Conservation (phyloP, 2,797 vertebrate species). For the Nothura maculosa region DNA sequence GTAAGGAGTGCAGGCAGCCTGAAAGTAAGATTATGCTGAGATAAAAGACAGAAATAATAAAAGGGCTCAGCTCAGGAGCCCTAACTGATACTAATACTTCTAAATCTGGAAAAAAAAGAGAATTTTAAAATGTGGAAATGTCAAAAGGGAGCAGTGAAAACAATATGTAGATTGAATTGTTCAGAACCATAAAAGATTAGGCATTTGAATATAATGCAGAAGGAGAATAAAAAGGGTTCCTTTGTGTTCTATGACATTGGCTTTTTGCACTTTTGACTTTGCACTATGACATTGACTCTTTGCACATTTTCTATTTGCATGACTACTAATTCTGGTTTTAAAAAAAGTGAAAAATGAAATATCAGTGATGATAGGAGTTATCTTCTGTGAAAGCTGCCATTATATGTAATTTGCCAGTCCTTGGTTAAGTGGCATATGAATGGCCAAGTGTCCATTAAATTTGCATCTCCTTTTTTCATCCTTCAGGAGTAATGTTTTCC, state of each 20-base stretch:
- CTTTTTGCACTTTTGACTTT: no score
- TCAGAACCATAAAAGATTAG: neutral
- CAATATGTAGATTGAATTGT: neutral
- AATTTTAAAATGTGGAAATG: neutral
- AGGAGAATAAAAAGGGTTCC: neutral
- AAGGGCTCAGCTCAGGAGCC: neutral
- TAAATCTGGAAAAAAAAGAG: neutral
- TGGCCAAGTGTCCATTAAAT: neutral
- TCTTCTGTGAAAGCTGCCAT: neutral
- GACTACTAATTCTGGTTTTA: neutral
- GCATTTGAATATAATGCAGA: neutral
- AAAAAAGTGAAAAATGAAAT: neutral
- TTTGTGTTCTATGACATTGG: neutral
- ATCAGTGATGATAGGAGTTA: neutral
- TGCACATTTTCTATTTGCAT: neutral
- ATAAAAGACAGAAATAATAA: neutral
- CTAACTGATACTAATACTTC: no score
- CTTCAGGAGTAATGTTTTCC: neutral
- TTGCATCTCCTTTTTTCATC: neutral
- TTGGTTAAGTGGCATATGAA: accelerated
- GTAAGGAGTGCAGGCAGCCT: neutral
- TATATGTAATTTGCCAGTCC: neutral
- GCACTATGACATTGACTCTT: neutral
- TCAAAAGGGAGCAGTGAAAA: neutral
- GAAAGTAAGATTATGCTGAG: neutral